A percentile compares a stretch with the other conserved stretches of the same genome.
Conservation (phyloP, 2,797 vertebrate genomes). For the Eospalax fontanierii region DNA sequence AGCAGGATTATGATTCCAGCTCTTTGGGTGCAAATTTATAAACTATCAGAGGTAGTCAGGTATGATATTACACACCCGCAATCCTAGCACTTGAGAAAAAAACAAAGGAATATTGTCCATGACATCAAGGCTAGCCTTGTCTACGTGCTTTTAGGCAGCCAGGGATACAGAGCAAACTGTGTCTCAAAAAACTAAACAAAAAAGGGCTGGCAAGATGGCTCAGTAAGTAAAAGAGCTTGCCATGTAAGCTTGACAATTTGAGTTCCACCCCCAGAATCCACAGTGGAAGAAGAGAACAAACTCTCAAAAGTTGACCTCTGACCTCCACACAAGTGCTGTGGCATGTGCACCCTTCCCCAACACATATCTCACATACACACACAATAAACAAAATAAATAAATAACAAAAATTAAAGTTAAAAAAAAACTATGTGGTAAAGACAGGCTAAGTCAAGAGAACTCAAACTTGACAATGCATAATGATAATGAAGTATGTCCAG, state of each 20-base stretch:
- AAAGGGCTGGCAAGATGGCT: neutral
- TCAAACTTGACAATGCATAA: conserved; percentile 35
- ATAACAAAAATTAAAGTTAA: neutral
- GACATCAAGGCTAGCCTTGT: neutral
- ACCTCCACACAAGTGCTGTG: neutral
- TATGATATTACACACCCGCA: neutral
- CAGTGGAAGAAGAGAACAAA: neutral
- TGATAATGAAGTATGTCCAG: conserved; percentile 49
- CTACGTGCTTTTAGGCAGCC: neutral
- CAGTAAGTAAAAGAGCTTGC: neutral
- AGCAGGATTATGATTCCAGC: conserved; percentile 23
- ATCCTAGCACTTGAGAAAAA: neutral
- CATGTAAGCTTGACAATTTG: neutral
- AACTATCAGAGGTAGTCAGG: neutral
- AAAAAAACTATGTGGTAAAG: neutral
- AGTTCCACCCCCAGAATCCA: neutral
- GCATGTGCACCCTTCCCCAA: neutral
- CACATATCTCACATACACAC: neutral
- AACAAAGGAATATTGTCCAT: neutral
- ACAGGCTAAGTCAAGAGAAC: conserved; percentile 53
- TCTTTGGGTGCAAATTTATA: conserved; percentile 38
- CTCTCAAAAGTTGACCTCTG: neutral
- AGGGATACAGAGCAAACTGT: neutral
- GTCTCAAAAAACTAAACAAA: neutral
- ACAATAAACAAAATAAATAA: neutral